Evolutionary conservation across 64 coral and sea anemone species (phyloP), one percentile per base, ranked within the genome.

Genomic region (Montipora sp.): DNA sequence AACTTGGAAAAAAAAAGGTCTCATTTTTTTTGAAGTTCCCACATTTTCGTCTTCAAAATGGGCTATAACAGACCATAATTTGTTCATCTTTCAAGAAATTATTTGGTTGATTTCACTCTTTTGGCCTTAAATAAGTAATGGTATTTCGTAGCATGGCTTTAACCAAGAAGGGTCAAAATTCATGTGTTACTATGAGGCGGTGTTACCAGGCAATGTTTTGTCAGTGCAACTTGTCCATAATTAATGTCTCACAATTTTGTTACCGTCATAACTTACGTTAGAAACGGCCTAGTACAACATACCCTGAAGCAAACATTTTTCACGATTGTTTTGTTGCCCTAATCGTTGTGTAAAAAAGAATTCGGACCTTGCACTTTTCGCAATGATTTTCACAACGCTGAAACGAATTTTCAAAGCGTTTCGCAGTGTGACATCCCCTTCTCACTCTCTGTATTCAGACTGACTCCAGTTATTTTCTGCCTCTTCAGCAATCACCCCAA

Each of bases 241-340:
- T 67, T 67, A 67, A 67, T 43, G 0, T 73, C 22, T 73, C 71
- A 22, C 71, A 73, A 73, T 73, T 73, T 73, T 36, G 21, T 73
- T 73, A 3, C 70, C 2, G 21, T 24, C 22, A 73, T 73, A 73
- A 73, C 19, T 73, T 73, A 27, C 71, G 20, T 8, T 23, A 73
- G 27, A 73, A 67, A 27, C 22, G 21, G 8, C 22, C 21, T 73
- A 24, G 71, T 73, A 11, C 23, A 73, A 73, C 71, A 73, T 73
- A 73, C 71, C 71, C 71, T 73, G 71, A 19, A 73, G 71, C 71
- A 73, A 73, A 36, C 20, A 73, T 73, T 73, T 73, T 73, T 73
- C 71, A 27, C 71, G 71, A 73, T 44, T 73, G 63, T 27, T 44
- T 73, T 73, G 71, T 73, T 73, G 20, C 71, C 71, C 1, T 73